Base-by-base conservation (phyloP, 2,888 invertebrate species). In the Sympetrum striolatum region DNA sequence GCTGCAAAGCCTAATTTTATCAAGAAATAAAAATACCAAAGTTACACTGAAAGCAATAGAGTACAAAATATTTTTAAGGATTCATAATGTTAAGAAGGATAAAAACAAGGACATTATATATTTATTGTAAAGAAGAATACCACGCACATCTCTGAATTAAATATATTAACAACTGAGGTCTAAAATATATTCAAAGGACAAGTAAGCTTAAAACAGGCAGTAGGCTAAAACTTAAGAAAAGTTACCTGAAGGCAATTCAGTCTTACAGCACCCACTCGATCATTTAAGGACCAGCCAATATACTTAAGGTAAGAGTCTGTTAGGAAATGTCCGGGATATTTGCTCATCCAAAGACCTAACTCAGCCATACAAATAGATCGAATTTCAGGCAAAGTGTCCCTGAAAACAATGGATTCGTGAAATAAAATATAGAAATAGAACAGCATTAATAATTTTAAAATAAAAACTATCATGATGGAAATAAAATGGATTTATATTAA, bases 241-340 rank as follows among this genome's bases (percentile, higher is more conserved):
- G 44, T n/a, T 90, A 90, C 90, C 91, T 92, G 92, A 58, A 93
- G 91, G 91, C 93, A 93, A 91, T 93, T 93, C 35, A 93, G 91
- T 22, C 93, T 92, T 15, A 93, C 95, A 91, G 95, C 95, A 1
- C 95, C 94, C 10, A 90, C 93, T 93, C 95, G 95, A 92, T 96
- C 96, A 93, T 95, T 95, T 12, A 96, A 93, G 15, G 95, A 95
- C 96, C 96, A 96, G 44, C 96, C 96, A 80, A 96, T 95, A 93
- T 96, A 96, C 92, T 96, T 96, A 90, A 96, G 94, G 93, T 96
- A 96, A 37, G 95, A 94, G 93, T 96, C 96, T 92, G 96, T 95
- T 31, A 96, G 93, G 92, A 96, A 96, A 93, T 95, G 95, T 91
- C 95, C 94, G 44, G 95, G 95, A 92, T 95, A 95, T 91, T 95